Percentiles rank a stretch among this genome's conserved stretches.
Evolutionary conservation across 2,888 invertebrate genomes (phyloP).

Genomic region (Gasteruption jaculator): DNA sequence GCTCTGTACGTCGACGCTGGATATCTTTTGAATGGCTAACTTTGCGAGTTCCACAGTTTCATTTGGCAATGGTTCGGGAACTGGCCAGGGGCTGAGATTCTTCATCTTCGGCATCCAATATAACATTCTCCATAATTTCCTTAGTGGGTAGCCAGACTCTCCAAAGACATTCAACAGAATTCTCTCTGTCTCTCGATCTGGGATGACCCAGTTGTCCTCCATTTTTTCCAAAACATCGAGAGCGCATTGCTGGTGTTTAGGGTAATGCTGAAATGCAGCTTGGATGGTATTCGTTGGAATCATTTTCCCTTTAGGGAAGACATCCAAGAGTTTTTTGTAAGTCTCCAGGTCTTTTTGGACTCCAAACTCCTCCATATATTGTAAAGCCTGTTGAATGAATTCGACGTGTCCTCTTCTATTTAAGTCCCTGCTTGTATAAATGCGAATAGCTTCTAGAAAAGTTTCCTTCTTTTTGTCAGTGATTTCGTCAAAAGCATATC

Average conservation of each 20-base stretch:
- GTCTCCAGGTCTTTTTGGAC: conserved; percentile 82
- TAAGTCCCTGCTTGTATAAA: conserved; percentile 66
- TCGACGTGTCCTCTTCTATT: conserved; percentile 85
- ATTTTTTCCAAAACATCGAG: conserved; percentile 90
- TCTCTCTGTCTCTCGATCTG: conserved; percentile 83
- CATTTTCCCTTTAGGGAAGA: conserved; percentile 86
- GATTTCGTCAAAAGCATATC: conserved; percentile 49
- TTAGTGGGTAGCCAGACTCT: conserved; percentile 64
- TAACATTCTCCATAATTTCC: conserved; percentile 78
- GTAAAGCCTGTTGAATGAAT: conserved; percentile 87
- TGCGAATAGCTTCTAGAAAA: conserved; percentile 69
- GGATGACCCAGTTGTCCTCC: conserved; percentile 89
- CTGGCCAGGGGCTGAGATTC: conserved; percentile 80
- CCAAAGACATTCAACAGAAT: conserved; percentile 85
- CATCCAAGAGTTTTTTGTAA: conserved; percentile 80
- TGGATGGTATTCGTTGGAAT: conserved; percentile 79
- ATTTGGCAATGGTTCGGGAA: conserved; percentile 73
- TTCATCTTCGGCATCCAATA: conserved; percentile 95
- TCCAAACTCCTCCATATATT: conserved; percentile 83
- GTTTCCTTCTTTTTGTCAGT: conserved; percentile 62
- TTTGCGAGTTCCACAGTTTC: conserved; percentile 75
- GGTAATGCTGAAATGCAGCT: conserved; percentile 89
- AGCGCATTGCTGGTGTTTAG: conserved; percentile 91
- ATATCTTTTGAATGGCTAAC: conserved; percentile 79
- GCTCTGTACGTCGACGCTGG: conserved; percentile 73